These are phyloP conservation scores for Zosterops japonicus DNA, from an alignment of 2,113 vertebrate species.

Conservation along the genomic window DNA sequence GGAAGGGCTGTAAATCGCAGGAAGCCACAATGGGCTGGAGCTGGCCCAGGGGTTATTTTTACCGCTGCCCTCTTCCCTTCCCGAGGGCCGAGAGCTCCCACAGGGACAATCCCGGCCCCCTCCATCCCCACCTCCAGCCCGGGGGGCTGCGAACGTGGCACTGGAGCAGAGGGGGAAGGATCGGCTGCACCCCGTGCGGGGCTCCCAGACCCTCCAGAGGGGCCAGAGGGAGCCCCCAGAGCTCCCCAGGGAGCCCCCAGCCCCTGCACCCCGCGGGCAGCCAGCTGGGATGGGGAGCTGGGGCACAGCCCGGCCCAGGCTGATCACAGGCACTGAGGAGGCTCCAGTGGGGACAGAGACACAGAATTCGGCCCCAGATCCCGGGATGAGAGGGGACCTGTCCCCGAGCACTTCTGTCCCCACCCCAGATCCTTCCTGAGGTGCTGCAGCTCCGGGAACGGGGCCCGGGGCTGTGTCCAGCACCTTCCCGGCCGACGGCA, in stretches of 20 bases:
- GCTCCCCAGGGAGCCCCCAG: background rate
- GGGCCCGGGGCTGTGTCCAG: background rate
- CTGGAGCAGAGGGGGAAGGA: background rate
- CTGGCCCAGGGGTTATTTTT: conserved; percentile 57
- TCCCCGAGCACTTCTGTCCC: accelerated
- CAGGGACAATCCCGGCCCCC: background rate
- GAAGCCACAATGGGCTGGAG: conserved; percentile 45
- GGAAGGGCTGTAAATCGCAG: conserved; percentile 66
- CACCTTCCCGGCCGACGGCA: accelerated
- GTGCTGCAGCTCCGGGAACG: background rate
- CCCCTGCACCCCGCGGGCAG: background rate
- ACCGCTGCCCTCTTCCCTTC: conserved; percentile 1
- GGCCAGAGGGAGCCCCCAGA: background rate
- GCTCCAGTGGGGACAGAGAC: background rate
- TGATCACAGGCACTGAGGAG: background rate
- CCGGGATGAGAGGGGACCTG: background rate
- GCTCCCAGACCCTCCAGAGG: background rate
- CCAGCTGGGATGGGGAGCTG: accelerated
- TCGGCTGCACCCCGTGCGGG: accelerated
- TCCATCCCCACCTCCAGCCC: background rate
- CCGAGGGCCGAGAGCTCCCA: background rate
- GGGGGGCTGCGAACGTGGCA: background rate
- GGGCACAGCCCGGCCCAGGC: background rate
- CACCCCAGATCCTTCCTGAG: background rate
- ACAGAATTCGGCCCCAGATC: accelerated